Evolutionary conservation across 2,797 vertebrate genomes (phyloP), one percentile per base, ranked within the genome.

Genomic region (Vultur gryphus): DNA sequence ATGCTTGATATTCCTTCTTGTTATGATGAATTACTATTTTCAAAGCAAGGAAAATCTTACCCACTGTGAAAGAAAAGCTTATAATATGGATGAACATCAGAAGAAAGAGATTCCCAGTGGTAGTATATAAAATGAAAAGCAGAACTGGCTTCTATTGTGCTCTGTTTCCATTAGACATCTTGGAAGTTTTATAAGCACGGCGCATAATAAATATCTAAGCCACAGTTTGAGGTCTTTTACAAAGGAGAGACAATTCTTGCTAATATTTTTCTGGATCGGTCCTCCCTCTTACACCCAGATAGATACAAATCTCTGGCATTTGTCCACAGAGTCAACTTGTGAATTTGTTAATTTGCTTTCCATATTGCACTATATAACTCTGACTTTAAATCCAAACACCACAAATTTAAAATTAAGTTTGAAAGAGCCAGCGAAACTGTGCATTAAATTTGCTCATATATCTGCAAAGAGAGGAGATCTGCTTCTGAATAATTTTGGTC

Each of bases 41-140:
- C 95, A 95, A 95, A 91, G 90, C 84, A 94, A 94, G 92, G 92
- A 95, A 95, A 96, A 91, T 96, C 61, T 94, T 94, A 90, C 87
- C 91, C 90, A 46, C 89, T 93, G 84, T 91, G 77, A 94, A 94
- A 91, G 88, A 84, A 89, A 94, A 93, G 25, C 92, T 96, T 96
- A 89, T 39, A 96, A 76, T 84, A 82, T 96, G 95, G 96, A 93
- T 95, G 93, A 93, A 95, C 89, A 95, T 97, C 94, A 96, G 90
- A 97, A 88, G 94, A 93, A 93, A 94, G 58, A 90, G 89, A 93
- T 95, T 97, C 96, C 91, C 96, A 91, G 51, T 94, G 95, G 96
- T 93, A 81, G 76, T 87, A 51, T 92, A 88, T 97, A 92, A 96
- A 97, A 97, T 82, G 82, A 93, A 95, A 96, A 95, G 90, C 95